Conservation (phyloP, 2,888 invertebrate species). For the Julus scandinavius region DNA sequence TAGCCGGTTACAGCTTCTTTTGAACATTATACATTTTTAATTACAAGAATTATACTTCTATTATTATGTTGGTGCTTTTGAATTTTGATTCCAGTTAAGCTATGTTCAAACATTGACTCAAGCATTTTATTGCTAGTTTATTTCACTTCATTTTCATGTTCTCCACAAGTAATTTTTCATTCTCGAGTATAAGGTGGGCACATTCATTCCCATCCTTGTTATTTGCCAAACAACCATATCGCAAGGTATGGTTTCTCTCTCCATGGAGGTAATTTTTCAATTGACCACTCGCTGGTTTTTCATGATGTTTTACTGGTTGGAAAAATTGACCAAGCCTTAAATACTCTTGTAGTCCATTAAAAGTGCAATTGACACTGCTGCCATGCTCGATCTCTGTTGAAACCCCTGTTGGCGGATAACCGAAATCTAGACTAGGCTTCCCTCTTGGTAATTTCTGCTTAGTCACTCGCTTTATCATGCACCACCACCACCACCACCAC, state of each 20-base stretch:
- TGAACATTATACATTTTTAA: no score
- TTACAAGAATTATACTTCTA: no score
- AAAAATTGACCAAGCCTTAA: not conserved
- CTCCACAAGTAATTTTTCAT: no score
- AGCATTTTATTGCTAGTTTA: no score
- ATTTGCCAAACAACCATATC: not conserved
- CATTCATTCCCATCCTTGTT: not conserved
- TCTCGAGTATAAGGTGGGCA: no score
- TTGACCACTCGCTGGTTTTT: constrained; percentile 24
- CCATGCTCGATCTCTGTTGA: not conserved
- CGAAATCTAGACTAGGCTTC: constrained; percentile 2
- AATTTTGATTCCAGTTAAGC: no score
- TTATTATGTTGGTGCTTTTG: no score
- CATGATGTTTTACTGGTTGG: not conserved
- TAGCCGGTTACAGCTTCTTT: no score
- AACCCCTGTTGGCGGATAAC: not conserved
- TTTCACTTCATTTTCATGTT: no score
- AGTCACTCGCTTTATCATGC: constrained; percentile 33
- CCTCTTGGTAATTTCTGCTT: not conserved
- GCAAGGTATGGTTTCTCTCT: not conserved
- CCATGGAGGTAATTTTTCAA: not conserved
- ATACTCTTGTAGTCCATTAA: constrained; percentile 33
- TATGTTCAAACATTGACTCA: no score
- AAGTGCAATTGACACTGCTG: constrained; percentile 33
- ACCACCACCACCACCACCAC: constrained; percentile 2